Conservation (phyloP, 1,140 invertebrate species). For the Sipha flava region DNA sequence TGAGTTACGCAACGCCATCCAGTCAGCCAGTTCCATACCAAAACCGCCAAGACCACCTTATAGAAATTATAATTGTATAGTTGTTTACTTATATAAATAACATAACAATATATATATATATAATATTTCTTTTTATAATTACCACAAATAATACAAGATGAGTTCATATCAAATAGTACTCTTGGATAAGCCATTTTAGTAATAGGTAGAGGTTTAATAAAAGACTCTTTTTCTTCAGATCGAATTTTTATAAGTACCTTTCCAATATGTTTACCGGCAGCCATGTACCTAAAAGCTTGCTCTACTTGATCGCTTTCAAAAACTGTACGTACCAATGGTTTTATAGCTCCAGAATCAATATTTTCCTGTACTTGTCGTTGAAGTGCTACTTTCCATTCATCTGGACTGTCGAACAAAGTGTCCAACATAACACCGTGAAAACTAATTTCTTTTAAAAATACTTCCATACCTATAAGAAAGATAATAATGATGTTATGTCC, state of each 20-base stretch:
- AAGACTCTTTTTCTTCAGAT: slow-evolving; percentile 45
- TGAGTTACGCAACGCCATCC: slow-evolving; percentile 72
- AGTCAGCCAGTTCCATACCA: slow-evolving; percentile 81
- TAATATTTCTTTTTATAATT: neutral
- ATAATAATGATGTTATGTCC: neutral
- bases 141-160: slow-evolving; percentile 48
- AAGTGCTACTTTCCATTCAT: slow-evolving; percentile 43
- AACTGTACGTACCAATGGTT: slow-evolving; percentile 52
- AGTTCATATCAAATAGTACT: slow-evolving; percentile 47
- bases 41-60: slow-evolving; percentile 79
- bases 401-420: slow-evolving; percentile 52
- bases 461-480: slow-evolving; percentile 46
- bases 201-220: slow-evolving; percentile 37
- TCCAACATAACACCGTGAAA: slow-evolving; percentile 84
- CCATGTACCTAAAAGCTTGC: slow-evolving; percentile 52
- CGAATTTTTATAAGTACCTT: slow-evolving; percentile 69
- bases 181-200: slow-evolving; percentile 49
- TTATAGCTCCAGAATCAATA: slow-evolving; percentile 56
- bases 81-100: no score
- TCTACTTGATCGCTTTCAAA: slow-evolving; percentile 56
- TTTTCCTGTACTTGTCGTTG: slow-evolving; percentile 52
- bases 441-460: slow-evolving; percentile 73
- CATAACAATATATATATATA: neutral
- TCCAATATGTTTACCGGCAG: slow-evolving; percentile 78
- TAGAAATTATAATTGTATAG: neutral